Evolutionary conservation across 2,113 vertebrate species (phyloP).

Genomic region (Hippocampus abdominalis): DNA sequence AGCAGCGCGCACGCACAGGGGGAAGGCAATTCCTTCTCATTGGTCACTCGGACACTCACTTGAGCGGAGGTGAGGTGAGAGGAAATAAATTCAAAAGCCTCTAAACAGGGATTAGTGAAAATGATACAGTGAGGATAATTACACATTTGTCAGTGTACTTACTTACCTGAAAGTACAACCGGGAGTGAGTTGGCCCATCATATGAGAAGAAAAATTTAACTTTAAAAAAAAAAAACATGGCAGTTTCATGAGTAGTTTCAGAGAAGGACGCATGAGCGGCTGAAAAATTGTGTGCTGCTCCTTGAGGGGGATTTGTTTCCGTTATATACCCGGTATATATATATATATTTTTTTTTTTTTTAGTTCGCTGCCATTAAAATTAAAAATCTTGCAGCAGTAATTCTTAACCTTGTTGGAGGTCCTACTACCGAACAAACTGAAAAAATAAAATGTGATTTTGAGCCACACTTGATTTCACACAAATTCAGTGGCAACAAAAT

Average conservation of each 20-base stretch:
- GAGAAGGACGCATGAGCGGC: neutral
- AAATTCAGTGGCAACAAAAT: too few relatives aligned
- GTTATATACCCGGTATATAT: too few relatives aligned
- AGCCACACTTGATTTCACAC: too few relatives aligned
- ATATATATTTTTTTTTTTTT: neutral
- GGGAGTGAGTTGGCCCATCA: neutral
- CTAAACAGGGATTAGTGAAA: slow-evolving; percentile 34
- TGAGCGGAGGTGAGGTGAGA: slow-evolving; percentile 31
- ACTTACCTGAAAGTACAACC: slow-evolving; percentile 11
- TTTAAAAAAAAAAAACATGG: neutral
- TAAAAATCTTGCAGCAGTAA: neutral
- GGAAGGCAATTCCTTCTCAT: slow-evolving; percentile 39
- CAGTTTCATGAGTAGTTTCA: neutral
- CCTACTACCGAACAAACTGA: too few relatives aligned
- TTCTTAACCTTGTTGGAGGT: too few relatives aligned
- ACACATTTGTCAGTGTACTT: slow-evolving; percentile 33
- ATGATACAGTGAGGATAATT: slow-evolving; percentile 21
- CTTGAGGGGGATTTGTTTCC: neutral
- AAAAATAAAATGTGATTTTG: too few relatives aligned
- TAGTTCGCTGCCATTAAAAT: neutral
- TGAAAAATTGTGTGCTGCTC: neutral
- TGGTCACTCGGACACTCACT: slow-evolving; percentile 35
- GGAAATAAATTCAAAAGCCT: slow-evolving; percentile 26
- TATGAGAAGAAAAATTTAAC: slow-evolving; percentile 15
- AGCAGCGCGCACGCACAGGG: slow-evolving; percentile 21